phyloP scores from a whole-genome alignment of 2,113 vertebrate species.

The Mungos mungo region DNA sequence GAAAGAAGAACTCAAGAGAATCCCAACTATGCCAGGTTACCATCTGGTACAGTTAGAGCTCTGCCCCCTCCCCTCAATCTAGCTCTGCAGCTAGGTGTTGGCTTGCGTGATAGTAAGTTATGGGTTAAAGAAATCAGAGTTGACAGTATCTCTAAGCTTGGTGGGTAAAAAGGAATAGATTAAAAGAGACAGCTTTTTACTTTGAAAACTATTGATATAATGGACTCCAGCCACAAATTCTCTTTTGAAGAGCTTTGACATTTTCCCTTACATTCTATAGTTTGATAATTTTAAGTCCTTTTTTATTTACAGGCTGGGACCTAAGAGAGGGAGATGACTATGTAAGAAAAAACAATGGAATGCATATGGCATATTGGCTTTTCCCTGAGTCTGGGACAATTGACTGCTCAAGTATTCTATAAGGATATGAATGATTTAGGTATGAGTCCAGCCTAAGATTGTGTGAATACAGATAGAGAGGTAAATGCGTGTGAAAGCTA shows the following conservation, averaged over 20 bases:
- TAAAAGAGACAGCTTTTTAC: background rate
- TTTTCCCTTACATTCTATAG: background rate
- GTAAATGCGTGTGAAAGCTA: background rate
- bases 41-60: background rate
- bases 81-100: background rate
- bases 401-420: background rate
- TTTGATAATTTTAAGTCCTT: background rate
- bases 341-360: background rate
- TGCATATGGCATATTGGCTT: background rate
- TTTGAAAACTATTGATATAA: slow-evolving; percentile 1
- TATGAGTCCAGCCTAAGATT: background rate
- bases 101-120: background rate
- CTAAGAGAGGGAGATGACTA: background rate
- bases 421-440: background rate
- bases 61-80: background rate
- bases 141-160: background rate
- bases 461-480: background rate
- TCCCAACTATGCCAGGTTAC: background rate
- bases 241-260: background rate
- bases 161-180: background rate
- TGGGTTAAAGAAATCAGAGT: background rate
- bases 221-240: background rate
- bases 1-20: background rate
- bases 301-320: background rate
- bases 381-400: background rate